phyloP scores from a whole-genome alignment of 35 echinoderm and acorn worm species.

The Ptychodera flava region DNA sequence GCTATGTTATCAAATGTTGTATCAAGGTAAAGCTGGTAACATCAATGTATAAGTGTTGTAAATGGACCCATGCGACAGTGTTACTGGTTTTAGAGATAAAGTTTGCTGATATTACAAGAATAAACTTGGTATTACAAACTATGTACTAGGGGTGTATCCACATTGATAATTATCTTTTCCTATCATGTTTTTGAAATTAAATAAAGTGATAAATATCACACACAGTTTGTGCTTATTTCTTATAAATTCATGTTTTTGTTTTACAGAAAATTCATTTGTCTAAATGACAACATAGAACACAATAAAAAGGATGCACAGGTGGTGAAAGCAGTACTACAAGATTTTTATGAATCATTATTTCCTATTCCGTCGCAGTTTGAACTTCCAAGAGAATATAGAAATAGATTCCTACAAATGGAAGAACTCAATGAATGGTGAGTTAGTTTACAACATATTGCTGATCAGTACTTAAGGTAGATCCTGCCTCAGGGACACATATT shows the following conservation, averaged over 20 bases:
- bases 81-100: no score
- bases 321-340: constrained; percentile 92
- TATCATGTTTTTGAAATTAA: no score
- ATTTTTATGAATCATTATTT: constrained; percentile 89
- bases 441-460: neutral
- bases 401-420: constrained; percentile 87
- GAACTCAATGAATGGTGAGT: constrained; percentile 88
- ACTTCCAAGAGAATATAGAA: constrained; percentile 87
- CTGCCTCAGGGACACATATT: neutral
- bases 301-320: constrained; percentile 54
- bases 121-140: no score
- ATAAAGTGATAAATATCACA: no score
- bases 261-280: constrained; percentile 96
- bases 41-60: no score
- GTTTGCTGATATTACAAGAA: no score
- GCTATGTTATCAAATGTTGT: no score
- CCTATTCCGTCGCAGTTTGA: constrained; percentile 91
- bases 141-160: no score
- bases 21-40: no score
- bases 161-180: no score
- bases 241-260: constrained; percentile 6
- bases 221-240: no score
- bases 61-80: no score
- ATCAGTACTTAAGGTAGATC: neutral
- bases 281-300: constrained; percentile 98